Evolutionary conservation across 2,888 invertebrate genomes (phyloP).

Genomic region (Watsonalla binaria): DNA sequence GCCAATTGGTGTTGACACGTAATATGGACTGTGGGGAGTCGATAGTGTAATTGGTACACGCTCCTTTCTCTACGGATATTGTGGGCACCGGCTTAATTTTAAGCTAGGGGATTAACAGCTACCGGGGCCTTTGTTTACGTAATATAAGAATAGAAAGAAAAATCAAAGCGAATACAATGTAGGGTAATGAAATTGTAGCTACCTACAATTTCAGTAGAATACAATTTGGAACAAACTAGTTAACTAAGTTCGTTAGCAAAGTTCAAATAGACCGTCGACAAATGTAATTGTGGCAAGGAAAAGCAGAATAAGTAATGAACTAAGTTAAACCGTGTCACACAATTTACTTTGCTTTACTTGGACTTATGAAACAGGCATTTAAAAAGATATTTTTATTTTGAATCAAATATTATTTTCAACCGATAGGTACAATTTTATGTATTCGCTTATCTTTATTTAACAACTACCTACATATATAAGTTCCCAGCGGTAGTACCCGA

Average conservation of each 20-base stretch:
- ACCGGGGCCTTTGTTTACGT: not conserved
- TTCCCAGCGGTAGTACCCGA: no score
- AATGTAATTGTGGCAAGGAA: not conserved
- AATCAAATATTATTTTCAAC: no score
- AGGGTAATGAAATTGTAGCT: not conserved
- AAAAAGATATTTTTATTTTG: no score
- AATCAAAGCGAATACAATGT: not conserved
- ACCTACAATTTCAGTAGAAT: no score
- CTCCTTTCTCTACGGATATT: conserved; percentile 15
- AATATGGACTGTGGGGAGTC: conserved; percentile 57
- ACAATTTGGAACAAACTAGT: not conserved
- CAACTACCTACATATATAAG: no score
- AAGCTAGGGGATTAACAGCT: not conserved
- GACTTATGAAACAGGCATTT: no score
- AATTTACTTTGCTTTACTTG: not conserved
- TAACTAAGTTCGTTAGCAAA: not conserved
- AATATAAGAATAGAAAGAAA: not conserved
- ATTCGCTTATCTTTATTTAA: no score
- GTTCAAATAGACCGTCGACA: not conserved
- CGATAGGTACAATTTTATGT: no score
- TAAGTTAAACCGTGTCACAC: not conserved
- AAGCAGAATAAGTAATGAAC: not conserved
- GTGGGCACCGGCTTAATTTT: not conserved
- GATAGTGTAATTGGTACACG: conserved; percentile 46
- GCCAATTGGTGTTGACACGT: conserved; percentile 46